Evolutionary conservation across 1,140 invertebrate genomes (phyloP).

Genomic region (Microplitis mediator): DNA sequence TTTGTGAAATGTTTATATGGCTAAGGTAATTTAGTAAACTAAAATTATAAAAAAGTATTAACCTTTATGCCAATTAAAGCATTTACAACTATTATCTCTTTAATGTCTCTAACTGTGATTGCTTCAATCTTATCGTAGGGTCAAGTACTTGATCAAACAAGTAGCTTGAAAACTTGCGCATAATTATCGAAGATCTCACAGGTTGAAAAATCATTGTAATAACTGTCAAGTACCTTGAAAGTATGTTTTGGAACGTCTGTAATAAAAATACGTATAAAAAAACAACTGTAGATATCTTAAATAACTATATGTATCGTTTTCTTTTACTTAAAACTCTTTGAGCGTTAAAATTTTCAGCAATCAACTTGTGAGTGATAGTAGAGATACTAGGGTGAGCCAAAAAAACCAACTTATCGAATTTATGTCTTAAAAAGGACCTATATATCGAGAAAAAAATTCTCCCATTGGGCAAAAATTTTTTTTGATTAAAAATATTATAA

Average conservation of each 20-base stretch:
- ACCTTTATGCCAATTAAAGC: conserved; percentile 37
- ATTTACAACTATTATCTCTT: conserved; percentile 38
- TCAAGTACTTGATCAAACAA: conserved; percentile 25
- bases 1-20: conserved; percentile 32
- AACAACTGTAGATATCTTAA: background rate
- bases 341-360: too few species aligned
- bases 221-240: conserved; percentile 62
- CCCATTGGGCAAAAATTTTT: too few species aligned
- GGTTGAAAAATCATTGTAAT: conserved; percentile 54
- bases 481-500: too few species aligned
- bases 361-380: too few species aligned
- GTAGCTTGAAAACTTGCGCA: conserved; percentile 52
- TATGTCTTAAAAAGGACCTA: too few species aligned
- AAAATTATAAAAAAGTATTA: conserved; percentile 42
- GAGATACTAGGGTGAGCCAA: too few species aligned
- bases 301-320: too few species aligned
- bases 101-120: conserved; percentile 54
- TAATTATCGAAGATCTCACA: conserved; percentile 56
- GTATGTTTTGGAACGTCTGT: conserved; percentile 60
- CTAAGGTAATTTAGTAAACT: conserved; percentile 36
- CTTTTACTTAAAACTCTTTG: too few species aligned
- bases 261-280: conserved; percentile 54
- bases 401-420: too few species aligned
- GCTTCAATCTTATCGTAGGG: conserved; percentile 39
- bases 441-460: too few species aligned